phyloP scores from a whole-genome alignment of 2,113 vertebrate genomes.

The Hemichromis elongatus region DNA sequence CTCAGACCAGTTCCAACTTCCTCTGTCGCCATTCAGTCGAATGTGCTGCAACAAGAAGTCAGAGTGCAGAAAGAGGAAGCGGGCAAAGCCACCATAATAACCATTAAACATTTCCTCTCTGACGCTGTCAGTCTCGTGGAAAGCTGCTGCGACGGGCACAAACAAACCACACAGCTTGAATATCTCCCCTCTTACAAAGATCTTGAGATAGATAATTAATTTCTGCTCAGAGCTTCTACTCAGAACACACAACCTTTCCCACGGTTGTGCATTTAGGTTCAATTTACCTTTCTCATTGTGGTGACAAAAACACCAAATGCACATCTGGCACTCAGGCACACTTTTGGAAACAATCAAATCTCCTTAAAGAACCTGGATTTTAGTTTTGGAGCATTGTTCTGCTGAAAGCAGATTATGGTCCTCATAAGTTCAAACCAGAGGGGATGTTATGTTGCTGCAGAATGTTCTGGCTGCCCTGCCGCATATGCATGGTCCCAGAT shows the following conservation, averaged over 20 bases:
- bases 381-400: neutral
- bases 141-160: neutral
- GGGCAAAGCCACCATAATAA: slow-evolving; percentile 40
- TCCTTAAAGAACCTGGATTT: neutral
- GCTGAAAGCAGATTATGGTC: neutral
- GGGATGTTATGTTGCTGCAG: neutral
- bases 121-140: slow-evolving; percentile 15
- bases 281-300: neutral
- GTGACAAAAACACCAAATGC: neutral
- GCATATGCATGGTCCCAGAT: neutral
- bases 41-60: slow-evolving; percentile 53
- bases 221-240: neutral
- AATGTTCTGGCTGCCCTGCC: neutral
- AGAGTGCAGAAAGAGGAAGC: slow-evolving; percentile 59
- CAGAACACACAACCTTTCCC: neutral
- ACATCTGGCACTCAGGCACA: neutral
- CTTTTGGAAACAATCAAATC: neutral
- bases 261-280: neutral
- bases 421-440: neutral
- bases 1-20: slow-evolving; percentile 35
- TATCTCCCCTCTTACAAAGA: neutral
- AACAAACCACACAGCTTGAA: neutral
- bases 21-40: slow-evolving; percentile 30
- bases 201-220: neutral
- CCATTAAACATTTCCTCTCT: slow-evolving; percentile 49